phyloP scores from a whole-genome alignment of 2,888 invertebrate genomes.

The Dromius quadrimaculatus region DNA sequence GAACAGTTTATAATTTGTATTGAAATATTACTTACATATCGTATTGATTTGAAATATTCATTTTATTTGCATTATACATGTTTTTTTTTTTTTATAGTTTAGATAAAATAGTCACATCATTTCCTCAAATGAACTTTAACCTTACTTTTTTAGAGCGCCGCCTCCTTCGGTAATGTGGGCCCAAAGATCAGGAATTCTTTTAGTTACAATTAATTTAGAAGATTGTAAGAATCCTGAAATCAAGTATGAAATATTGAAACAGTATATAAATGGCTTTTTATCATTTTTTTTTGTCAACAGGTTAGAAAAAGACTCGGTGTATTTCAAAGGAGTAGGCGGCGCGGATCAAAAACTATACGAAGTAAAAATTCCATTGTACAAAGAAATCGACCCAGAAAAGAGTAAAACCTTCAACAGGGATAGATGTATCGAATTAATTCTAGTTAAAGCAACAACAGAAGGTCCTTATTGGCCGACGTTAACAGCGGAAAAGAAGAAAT shows the following conservation, averaged over 20 bases:
- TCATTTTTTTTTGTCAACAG: conserved; percentile 61
- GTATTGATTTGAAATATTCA: neutral
- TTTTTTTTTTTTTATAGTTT: conserved; percentile 1
- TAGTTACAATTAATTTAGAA: conserved; percentile 91
- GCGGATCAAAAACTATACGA: conserved; percentile 88
- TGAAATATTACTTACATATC: conserved; percentile 19
- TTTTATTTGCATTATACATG: neutral
- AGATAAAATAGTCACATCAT: conserved; percentile 44
- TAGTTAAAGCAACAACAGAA: conserved; percentile 74
- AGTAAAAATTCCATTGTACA: conserved; percentile 86
- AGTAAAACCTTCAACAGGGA: conserved; percentile 79
- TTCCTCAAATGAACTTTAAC: conserved; percentile 55
- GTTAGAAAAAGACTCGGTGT: conserved; percentile 79
- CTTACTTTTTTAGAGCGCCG: conserved; percentile 70
- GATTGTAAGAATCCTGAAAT: conserved; percentile 87
- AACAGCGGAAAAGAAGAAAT: conserved; percentile 87
- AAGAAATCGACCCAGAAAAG: conserved; percentile 85
- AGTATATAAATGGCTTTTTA: too few relatives aligned
- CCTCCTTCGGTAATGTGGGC: conserved; percentile 96
- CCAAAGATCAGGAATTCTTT: conserved; percentile 85
- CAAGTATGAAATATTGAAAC: conserved; percentile 74
- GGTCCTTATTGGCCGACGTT: conserved; percentile 91
- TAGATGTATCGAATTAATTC: conserved; percentile 80
- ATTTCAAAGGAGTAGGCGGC: conserved; percentile 88
- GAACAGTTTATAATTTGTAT: conserved; percentile 53